A percentile compares a stretch with the other conserved stretches of the same genome.
phyloP scores from a whole-genome alignment of 2,113 vertebrate species.

The Catharus minimus region DNA sequence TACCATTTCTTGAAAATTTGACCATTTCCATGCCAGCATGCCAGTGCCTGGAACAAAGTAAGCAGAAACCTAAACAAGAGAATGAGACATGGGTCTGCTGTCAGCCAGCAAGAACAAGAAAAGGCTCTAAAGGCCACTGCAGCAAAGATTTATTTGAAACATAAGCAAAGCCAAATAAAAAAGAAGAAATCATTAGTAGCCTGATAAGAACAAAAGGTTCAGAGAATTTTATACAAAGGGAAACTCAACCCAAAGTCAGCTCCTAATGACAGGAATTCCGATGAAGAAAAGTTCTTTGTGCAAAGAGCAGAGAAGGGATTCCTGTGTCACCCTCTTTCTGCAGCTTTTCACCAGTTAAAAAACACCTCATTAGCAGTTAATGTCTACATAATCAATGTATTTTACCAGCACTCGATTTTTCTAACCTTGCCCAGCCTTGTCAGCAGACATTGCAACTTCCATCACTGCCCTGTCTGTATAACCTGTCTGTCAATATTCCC shows the following conservation, averaged over 20 bases:
- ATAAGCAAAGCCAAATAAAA: background rate
- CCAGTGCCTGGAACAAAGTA: background rate
- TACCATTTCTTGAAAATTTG: background rate
- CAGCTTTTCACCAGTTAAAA: conserved; percentile 53
- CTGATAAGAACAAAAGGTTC: background rate
- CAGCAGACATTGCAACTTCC: background rate
- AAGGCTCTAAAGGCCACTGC: background rate
- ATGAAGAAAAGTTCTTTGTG: conserved; percentile 15
- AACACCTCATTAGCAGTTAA: conserved; percentile 58
- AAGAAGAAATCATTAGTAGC: background rate
- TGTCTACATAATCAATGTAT: conserved; percentile 2
- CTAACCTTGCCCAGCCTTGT: background rate
- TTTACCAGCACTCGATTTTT: conserved; percentile 47
- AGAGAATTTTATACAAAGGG: background rate
- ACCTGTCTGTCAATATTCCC: background rate
- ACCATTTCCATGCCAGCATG: background rate
- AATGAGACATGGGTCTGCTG: background rate
- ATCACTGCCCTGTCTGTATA: background rate
- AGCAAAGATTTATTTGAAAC: background rate
- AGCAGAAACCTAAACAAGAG: background rate
- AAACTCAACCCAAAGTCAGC: background rate
- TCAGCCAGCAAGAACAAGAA: background rate
- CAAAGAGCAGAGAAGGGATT: conserved; percentile 16
- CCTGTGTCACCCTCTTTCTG: conserved; percentile 14
- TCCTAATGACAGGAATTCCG: conserved; percentile 9